Evolutionary conservation across 2,113 vertebrate genomes (phyloP), one percentile per base, ranked within the genome.

Genomic region (Rafetus swinhoei): DNA sequence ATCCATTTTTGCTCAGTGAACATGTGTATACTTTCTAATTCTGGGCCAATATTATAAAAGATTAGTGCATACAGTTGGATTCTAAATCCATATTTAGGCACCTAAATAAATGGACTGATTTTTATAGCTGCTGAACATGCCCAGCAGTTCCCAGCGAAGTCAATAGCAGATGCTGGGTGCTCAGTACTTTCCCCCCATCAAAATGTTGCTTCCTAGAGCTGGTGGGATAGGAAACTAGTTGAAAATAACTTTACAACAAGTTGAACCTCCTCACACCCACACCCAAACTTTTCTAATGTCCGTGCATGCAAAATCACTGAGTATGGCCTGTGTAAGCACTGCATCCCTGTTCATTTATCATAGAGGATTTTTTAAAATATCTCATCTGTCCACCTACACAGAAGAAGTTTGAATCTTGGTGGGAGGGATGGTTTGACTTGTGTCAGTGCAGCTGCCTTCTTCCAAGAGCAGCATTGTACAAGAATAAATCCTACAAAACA

Each of bases 321-420:
- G 57, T 11, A 1, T 45, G 69, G 74, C 80, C 35, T 57, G 50
- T 84, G 69, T 91, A 88, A 96, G 53, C 50, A 27, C 56, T 84
- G 65, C 18, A 81, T 56, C 88, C 50, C 65, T 83, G 21, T 84
- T 92, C 79, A 60, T 86, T 84, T 84, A 86, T 95, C 69, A 39
- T 55, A 35, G 80, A 91, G 32, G 60, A 82, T 55, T 50, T 82
- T 88, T 54, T 65, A 52, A 72, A 79, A 27, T 85, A 39, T 93
- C 22, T 55, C 55, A 84, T 95, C 88, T 94, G 93, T 83, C 96
- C 93, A 94, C 94, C 93, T 90, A 88, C 50, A 52, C 59, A 95
- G 90, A 94, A 90, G 57, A 94, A 94, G 89, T 85, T 87, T 7
- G 0, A 81, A 54, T 32, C 60, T 62, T 85, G 53, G 86, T 50